A percentile compares a stretch with the other conserved stretches of the same genome.
Evolutionary conservation across 2,113 vertebrate species (phyloP).

Genomic region (Zingel zingel): DNA sequence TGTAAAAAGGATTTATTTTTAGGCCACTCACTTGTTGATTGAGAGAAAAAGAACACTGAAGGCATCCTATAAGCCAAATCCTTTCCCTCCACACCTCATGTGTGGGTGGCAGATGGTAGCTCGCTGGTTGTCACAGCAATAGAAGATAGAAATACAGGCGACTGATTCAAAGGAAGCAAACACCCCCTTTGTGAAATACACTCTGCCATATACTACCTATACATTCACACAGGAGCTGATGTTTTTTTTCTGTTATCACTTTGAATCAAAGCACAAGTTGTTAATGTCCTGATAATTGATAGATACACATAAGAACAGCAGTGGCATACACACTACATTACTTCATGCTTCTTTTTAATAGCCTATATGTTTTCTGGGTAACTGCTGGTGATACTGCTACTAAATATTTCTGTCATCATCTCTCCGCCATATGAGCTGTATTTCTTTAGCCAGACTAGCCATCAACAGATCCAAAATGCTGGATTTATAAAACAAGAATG

Average conservation of each 20-base stretch:
- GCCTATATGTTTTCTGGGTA: background rate
- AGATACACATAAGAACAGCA: background rate
- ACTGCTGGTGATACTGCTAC: background rate
- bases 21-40: conserved; percentile 37
- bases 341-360: background rate
- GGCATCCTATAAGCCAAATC: conserved; percentile 45
- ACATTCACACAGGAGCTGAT: background rate
- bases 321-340: background rate
- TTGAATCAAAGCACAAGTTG: conserved; percentile 10
- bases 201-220: background rate
- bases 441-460: no score
- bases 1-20: conserved; percentile 6
- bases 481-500: background rate
- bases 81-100: conserved; percentile 60
- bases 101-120: conserved; percentile 71
- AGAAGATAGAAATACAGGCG: conserved; percentile 58
- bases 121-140: conserved; percentile 65
- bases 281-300: background rate
- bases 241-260: background rate
- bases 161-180: conserved; percentile 62
- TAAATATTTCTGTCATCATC: background rate
- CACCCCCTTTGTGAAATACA: conserved; percentile 43
- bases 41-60: conserved; percentile 30
- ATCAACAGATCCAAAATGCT: background rate
- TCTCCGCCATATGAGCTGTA: background rate